Conservation (phyloP, 2,888 invertebrate genomes). For the Lasioglossum calceatum region DNA sequence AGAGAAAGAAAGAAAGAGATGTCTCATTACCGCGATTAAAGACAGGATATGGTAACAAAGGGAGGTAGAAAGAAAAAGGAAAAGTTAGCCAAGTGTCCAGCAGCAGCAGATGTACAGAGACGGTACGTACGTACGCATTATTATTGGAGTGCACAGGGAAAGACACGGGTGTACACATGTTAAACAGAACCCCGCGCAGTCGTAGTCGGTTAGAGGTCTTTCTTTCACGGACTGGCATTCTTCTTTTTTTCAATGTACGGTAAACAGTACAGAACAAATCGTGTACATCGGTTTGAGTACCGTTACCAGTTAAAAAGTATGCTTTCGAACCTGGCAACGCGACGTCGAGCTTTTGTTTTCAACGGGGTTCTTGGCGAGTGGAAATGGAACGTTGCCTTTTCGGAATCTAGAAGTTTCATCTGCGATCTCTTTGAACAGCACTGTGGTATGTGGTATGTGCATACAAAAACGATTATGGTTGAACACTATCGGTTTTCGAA, state of each 20-base stretch:
- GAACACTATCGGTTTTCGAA: too few species aligned
- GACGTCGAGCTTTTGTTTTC: conserved; percentile 24
- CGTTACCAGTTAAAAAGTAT: conserved; percentile 26
- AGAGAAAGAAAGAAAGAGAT: conserved; percentile 5
- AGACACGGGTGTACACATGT: conserved; percentile 63
- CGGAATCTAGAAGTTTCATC: not conserved
- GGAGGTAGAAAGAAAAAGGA: conserved; percentile 52
- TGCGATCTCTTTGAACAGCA: not conserved
- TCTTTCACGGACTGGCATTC: conserved; percentile 56
- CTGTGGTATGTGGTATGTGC: too few species aligned
- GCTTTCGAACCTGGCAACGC: conserved; percentile 11
- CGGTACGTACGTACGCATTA: conserved; percentile 65
- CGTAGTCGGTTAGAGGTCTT: conserved; percentile 31
- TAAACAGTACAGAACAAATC: conserved; percentile 17
- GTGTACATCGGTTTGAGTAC: conserved; percentile 25
- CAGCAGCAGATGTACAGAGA: conserved; percentile 76
- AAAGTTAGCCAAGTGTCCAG: conserved; percentile 72
- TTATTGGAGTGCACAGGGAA: conserved; percentile 67
- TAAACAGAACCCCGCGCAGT: conserved; percentile 50
- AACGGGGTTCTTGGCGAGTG: not conserved
- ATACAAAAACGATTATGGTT: too few species aligned
- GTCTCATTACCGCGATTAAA: conserved; percentile 55
- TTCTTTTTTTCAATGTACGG: conserved; percentile 27
- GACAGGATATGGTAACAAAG: conserved; percentile 51
- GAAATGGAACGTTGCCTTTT: conserved; percentile 24